These are phyloP conservation scores for Megaceryle alcyon DNA, from an alignment of 2,797 vertebrate species.

Conservation along the genomic window DNA sequence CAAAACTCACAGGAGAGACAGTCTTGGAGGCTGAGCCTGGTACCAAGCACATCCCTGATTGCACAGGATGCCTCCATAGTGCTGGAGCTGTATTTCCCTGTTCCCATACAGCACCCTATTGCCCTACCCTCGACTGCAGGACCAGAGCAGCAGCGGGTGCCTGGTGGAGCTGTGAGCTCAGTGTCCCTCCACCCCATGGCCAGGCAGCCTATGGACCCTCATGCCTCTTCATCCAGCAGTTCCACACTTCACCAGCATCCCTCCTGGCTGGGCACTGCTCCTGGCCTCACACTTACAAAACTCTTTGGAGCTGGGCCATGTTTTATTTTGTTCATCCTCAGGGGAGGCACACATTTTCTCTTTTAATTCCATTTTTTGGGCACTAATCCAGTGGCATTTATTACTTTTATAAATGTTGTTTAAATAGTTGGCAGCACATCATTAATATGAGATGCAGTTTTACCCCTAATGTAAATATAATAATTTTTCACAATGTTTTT, in stretches of 20 bases:
- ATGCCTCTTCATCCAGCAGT: neutral
- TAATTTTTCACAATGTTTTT: neutral
- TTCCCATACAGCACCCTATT: neutral
- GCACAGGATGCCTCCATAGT: neutral
- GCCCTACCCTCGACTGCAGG: neutral
- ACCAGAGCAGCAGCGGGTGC: neutral
- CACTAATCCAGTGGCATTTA: neutral
- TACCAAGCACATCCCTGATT: neutral
- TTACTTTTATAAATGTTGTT: neutral
- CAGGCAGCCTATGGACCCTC: neutral
- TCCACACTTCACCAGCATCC: neutral
- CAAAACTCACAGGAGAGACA: neutral
- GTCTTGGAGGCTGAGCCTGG: neutral
- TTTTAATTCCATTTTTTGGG: neutral
- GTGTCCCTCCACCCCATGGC: neutral
- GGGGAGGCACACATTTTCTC: neutral
- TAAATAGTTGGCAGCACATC: neutral
- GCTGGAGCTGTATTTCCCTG: neutral
- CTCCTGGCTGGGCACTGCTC: neutral
- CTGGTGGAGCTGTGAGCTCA: neutral
- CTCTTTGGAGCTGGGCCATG: neutral
- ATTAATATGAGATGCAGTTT: neutral
- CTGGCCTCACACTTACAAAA: neutral
- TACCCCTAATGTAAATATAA: neutral
- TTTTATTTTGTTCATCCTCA: neutral